These are phyloP conservation scores for Psophia crepitans DNA, from an alignment of 2,113 vertebrate genomes.

Conservation along the genomic window DNA sequence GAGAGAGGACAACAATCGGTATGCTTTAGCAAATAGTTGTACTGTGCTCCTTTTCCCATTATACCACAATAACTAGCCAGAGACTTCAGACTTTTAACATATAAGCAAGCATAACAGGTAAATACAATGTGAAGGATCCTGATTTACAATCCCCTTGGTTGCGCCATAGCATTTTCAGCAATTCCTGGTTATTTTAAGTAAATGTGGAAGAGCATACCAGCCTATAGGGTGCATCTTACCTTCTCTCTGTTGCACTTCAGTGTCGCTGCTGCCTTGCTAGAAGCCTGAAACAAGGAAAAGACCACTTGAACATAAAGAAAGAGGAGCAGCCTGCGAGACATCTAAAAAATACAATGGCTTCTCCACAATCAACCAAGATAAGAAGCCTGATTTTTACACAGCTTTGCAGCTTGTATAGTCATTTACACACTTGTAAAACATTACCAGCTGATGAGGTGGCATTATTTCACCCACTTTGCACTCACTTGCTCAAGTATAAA, in stretches of 20 bases:
- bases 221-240: background rate
- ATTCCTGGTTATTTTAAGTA: background rate
- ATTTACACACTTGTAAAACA: background rate
- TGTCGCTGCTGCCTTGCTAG: background rate
- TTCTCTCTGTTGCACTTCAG: background rate
- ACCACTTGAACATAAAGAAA: background rate
- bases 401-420: background rate
- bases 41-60: background rate
- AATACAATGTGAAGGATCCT: rapidly evolving
- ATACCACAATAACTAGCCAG: background rate
- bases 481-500: background rate
- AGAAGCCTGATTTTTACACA: background rate
- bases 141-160: background rate
- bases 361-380: background rate
- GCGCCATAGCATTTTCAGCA: background rate
- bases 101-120: rapidly evolving
- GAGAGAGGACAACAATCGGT: background rate
- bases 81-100: background rate
- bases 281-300: background rate
- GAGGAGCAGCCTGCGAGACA: rapidly evolving
- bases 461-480: background rate
- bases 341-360: background rate
- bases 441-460: background rate
- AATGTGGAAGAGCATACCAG: background rate
- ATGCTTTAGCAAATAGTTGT: background rate